Base-by-base conservation (phyloP, 37 sponge, comb jelly and placozoan species). In the Bolinopsis microptera region DNA sequence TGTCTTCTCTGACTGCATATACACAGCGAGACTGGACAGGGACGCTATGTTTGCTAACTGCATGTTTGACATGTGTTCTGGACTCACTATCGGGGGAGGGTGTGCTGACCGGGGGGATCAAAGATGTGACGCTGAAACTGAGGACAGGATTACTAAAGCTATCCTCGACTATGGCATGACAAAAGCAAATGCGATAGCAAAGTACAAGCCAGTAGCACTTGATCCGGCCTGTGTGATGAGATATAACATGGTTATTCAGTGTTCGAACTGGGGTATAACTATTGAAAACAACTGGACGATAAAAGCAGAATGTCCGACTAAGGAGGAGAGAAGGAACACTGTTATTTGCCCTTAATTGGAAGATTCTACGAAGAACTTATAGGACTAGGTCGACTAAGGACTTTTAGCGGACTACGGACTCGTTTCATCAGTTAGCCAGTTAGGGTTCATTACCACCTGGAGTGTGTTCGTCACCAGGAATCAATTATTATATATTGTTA, bases 1-100 rank as follows among this genome's bases (percentile, higher is more conserved):
- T 72, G 75, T 28, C 75, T 28, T 72, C 31, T n/a, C 32, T 21
- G 75, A 72, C 75, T 72, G 75, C 18, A 28, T 72, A 2, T n/a
- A 72, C 32, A 24, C 31, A 5, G 31, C 32, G 13, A 28, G 26
- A 30, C 13, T 72, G 26, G 75, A 72, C 25, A n/a, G 75, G 31
- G 31, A 28, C 32, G 75, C 75, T 24, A 8, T 72, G 75, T 30
- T 72, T 72, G 75, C 75, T 28, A 72, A 72, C 75, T 72, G 75
- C 75, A 72, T 72, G 75, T 72, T 72, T 72, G 75, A 72, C 75
- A 72, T 72, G 75, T 72, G 75, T 21, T n/a, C 75, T 28, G 75
- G 75, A 72, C 75, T 72, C n/a, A 30, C 75, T 28, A 5, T 72
- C 5, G 75, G 75, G 5, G 75, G 75, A 24, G 31, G 31, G 2